A percentile compares a stretch with the other conserved stretches of the same genome.
Evolutionary conservation across 2,888 invertebrate species (phyloP).

Genomic region (Chrysotoxum bicinctum): DNA sequence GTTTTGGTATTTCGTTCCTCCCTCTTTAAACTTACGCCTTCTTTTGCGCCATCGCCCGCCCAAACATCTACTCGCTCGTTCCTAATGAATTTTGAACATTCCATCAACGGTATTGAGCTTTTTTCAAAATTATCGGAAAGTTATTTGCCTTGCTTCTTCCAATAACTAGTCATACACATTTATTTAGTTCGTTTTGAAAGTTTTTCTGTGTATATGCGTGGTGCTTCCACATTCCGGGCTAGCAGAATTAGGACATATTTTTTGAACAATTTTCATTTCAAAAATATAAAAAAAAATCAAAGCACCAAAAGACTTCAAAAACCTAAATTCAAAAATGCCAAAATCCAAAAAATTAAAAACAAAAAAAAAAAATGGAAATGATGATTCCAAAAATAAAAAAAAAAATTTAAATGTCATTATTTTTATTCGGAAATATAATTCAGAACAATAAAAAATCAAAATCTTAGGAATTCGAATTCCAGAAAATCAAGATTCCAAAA

Average conservation of each 20-base stretch:
- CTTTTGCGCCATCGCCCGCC: not conserved
- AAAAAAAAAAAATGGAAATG: no score
- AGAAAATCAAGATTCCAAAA: no score
- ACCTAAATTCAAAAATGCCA: no score
- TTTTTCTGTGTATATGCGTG: constrained; percentile 1
- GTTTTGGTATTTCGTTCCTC: not conserved
- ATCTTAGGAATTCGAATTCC: no score
- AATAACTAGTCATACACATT: constrained; percentile 50
- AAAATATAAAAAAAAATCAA: not conserved
- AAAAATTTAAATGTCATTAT: no score
- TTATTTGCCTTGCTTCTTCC: constrained; percentile 62
- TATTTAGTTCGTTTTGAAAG: constrained; percentile 48
- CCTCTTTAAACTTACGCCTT: not conserved
- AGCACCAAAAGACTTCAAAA: no score
- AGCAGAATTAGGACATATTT: not conserved
- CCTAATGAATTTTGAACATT: constrained; percentile 70
- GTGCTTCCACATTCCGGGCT: not conserved
- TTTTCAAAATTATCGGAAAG: constrained; percentile 68
- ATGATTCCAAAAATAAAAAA: no score
- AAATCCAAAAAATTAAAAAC: no score
- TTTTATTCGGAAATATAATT: no score
- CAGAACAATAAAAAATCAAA: no score
- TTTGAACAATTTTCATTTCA: not conserved
- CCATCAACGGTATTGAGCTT: constrained; percentile 68
- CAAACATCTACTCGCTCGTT: not conserved